Evolutionary conservation across 2,888 invertebrate genomes (phyloP).

Genomic region (Drosophila multiciliata): DNA sequence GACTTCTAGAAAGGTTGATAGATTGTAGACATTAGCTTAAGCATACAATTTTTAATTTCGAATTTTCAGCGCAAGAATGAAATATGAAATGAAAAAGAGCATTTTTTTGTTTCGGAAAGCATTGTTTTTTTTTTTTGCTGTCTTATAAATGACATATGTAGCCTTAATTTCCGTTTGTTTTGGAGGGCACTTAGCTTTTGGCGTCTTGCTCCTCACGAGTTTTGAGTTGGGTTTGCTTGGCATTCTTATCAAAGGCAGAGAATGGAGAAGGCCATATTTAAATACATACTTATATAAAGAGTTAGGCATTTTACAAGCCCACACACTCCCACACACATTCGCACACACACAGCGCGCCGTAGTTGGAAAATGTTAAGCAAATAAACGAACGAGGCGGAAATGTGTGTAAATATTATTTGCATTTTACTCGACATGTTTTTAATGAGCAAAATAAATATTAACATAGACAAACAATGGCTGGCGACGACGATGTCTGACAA

Average conservation of each 20-base stretch:
- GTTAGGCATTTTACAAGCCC: slow-evolving; percentile 14
- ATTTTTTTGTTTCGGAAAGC: not conserved
- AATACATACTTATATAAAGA: not conserved
- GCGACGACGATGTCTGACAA: not conserved
- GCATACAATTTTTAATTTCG: too few species aligned
- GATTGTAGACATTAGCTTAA: not conserved
- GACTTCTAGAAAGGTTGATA: not conserved
- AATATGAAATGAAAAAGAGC: not conserved
- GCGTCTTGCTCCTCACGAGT: not conserved
- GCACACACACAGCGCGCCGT: not conserved
- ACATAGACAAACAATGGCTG: slow-evolving; percentile 27
- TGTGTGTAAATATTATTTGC: slow-evolving; percentile 68
- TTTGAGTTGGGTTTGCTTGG: slow-evolving; percentile 29
- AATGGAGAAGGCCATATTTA: slow-evolving; percentile 12
- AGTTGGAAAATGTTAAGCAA: slow-evolving; percentile 48
- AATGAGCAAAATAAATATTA: slow-evolving; percentile 71
- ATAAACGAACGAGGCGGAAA: slow-evolving; percentile 52
- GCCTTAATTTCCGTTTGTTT: not conserved
- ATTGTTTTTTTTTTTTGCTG: not conserved
- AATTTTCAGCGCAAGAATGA: not conserved
- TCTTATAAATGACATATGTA: not conserved
- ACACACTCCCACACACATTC: not conserved
- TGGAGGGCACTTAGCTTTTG: slow-evolving; percentile 37
- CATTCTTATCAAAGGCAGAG: slow-evolving; percentile 57
- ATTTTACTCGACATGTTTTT: slow-evolving; percentile 68